Evolutionary conservation across 2,797 vertebrate species (phyloP), one percentile per base, ranked within the genome.

Genomic region (Gephyroberyx darwinii): DNA sequence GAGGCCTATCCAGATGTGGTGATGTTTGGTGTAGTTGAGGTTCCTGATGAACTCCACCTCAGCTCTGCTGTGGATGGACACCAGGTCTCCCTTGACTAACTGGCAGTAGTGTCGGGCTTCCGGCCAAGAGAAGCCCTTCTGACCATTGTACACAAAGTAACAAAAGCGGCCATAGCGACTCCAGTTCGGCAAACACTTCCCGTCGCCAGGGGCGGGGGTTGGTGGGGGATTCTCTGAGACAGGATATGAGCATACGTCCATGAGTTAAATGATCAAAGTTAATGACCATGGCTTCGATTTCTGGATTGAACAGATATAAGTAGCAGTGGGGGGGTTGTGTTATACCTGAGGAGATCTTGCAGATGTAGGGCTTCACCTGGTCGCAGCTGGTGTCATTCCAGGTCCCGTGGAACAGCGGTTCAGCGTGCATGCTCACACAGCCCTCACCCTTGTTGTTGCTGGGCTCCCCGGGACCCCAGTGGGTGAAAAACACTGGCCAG

Each of bases 391-490:
- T 95, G 85, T 95, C 93, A 6, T 94, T 95, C 94, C 94, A 95
- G 9, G 93, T 93, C 20, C 94, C 94, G 26, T 94, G 92, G 71
- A 93, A 88, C 0, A 37, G 1, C 0, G 0, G 43, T 0, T 84
- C 77, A 0, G 71, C 88, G 0, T 91, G 91, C 87, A 95, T 94
- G 53, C 90, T 93, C 31, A 95, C 94, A 9, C 94, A 95, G 45
- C 94, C 93, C 74, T 94, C 93, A 0, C 78, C 88, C 51, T 86
- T 43, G 22, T 82, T 60, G 84, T 88, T 92, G 61, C 60, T 91
- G 41, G 94, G 94, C 70, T 95, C 93, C 57, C 91, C 93, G 0
- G 93, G 94, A 20, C 94, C 94, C 94, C 94, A 95, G 37, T 94
- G 90, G 6, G 94, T 93, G 69, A 91, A 95, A 35, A 95, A 92